Evolutionary conservation across 2,113 vertebrate species (phyloP).

Genomic region (Bos taurus): DNA sequence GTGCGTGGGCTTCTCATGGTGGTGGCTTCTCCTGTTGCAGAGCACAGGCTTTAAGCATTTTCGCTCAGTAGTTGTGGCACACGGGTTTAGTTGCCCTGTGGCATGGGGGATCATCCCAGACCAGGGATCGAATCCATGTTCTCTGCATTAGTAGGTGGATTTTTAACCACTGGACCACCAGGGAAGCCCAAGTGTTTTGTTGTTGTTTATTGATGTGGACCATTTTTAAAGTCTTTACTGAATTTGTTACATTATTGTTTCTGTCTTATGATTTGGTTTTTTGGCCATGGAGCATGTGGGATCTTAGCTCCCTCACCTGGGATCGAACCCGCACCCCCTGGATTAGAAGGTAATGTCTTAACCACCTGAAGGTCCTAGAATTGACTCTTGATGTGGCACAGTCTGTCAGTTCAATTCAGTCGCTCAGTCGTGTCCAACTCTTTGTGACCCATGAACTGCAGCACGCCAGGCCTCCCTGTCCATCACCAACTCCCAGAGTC

Average conservation of each 20-base stretch:
- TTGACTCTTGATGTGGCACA: neutral
- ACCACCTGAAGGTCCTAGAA: neutral
- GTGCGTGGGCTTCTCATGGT: neutral
- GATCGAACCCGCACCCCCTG: accelerated
- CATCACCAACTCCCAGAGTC: too few species aligned
- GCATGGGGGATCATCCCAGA: neutral
- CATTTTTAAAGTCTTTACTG: neutral
- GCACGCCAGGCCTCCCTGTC: too few species aligned
- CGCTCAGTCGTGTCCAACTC: accelerated
- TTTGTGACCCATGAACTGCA: too few species aligned
- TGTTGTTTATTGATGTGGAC: neutral
- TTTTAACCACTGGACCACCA: neutral
- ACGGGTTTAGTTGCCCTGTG: accelerated
- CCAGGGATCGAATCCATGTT: neutral
- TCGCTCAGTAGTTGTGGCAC: neutral
- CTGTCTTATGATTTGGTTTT: neutral
- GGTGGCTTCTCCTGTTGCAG: neutral
- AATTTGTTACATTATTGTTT: neutral
- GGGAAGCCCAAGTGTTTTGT: neutral
- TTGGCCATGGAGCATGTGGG: neutral
- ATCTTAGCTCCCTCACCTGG: neutral
- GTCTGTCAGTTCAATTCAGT: neutral
- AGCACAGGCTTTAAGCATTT: neutral
- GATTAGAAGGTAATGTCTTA: neutral
- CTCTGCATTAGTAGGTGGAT: neutral